Conservation (phyloP, 2,888 invertebrate genomes). For the Ormyrus nitidulus region DNA sequence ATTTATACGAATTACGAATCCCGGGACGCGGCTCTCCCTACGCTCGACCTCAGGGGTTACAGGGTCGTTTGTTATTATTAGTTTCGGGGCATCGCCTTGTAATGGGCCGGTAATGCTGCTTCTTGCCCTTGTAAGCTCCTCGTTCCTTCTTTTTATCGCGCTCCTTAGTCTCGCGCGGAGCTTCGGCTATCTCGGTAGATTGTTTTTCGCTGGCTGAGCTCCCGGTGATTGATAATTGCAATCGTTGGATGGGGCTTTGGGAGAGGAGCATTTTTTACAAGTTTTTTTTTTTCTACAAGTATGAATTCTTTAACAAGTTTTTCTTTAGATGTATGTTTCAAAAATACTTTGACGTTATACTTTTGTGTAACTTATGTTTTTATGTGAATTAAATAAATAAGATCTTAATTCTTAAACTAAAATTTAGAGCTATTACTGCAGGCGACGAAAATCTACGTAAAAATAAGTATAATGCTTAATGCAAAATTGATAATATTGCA, state of each 20-base stretch:
- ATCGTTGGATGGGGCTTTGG: not conserved
- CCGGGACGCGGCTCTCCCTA: slow-evolving; percentile 57
- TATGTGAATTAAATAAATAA: too few species aligned
- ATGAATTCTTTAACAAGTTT: too few species aligned
- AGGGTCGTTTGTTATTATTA: slow-evolving; percentile 72
- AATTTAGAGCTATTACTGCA: too few species aligned
- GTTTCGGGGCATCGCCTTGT: slow-evolving; percentile 61
- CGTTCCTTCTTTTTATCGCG: slow-evolving; percentile 4
- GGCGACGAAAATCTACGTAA: too few species aligned
- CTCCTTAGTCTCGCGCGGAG: not conserved
- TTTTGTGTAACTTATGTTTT: too few species aligned
- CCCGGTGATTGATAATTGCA: slow-evolving; percentile 27
- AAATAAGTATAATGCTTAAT: too few species aligned
- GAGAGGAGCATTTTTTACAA: not conserved
- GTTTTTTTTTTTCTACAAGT: too few species aligned
- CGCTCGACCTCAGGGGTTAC: slow-evolving; percentile 60
- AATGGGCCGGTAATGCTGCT: slow-evolving; percentile 59
- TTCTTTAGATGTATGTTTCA: too few species aligned
- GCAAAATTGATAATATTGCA: too few species aligned
- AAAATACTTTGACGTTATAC: too few species aligned
- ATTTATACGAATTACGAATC: slow-evolving; percentile 75
- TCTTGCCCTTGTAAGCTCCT: slow-evolving; percentile 11
- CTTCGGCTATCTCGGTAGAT: not conserved
- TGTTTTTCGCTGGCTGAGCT: slow-evolving; percentile 16
- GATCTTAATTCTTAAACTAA: too few species aligned